Evolutionary conservation across 2,113 vertebrate genomes (phyloP), one percentile per base, ranked within the genome.

Genomic region (Corydoras sp.): DNA sequence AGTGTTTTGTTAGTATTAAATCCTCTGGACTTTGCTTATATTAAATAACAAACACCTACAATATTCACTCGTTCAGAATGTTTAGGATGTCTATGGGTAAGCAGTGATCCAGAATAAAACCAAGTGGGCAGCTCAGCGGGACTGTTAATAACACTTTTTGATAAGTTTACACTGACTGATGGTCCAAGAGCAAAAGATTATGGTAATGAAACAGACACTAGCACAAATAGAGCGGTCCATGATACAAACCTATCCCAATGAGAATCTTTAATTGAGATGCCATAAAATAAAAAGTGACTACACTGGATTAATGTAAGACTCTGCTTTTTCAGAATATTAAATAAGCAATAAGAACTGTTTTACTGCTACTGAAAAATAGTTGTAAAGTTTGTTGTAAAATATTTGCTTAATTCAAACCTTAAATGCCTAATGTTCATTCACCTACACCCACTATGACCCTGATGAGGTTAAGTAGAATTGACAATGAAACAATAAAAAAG

Each of bases 171-270:
- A 64, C 68, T 71, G 67, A 64, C 62, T 18, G 71, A 78, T 84
- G 85, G 87, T 89, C 86, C 81, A 85, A 80, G 80, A 86, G 82
- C 72, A 35, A 75, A 78, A 73, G 64, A 76, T 83, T 83, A 85
- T 82, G 79, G 78, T 82, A 83, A 76, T 77, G 80, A 74, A 77
- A 73, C 76, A 80, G 66, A 68, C 53, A 55, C 80, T 71, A 76
- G 48, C 68, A 58, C 77, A 78, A 79, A 77, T 70, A 79, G 76
- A 77, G 67, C 63, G 72, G n/a, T 31, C 66, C 32, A 35, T 48
- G 66, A 79, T n/a, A 58, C 60, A 58, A 80, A 82, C 72, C 78
- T 82, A 80, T 81, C 81, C 75, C 71, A 69, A 68, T 73, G 70
- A 71, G 74, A 76, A 77, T 71, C 54, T 62, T 49, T 72, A 74